phyloP scores from a whole-genome alignment of 2,113 vertebrate species.

The Alces alces region DNA sequence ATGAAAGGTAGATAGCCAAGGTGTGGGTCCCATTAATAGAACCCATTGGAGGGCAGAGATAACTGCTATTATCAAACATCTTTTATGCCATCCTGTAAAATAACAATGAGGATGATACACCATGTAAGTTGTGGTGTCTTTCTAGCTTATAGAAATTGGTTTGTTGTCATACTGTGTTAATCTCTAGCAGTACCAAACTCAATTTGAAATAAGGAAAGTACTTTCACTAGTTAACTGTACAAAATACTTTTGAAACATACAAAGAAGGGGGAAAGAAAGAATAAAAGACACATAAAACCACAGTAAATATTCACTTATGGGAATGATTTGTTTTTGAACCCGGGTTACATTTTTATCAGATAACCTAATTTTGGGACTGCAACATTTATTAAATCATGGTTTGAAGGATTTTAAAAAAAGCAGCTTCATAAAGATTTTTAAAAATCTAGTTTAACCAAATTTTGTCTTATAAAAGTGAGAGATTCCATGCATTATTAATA shows the following conservation, averaged over 20 bases:
- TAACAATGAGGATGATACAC: background rate
- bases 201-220: slow-evolving; percentile 65
- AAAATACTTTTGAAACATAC: slow-evolving; percentile 44
- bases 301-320: background rate
- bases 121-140: slow-evolving; percentile 53
- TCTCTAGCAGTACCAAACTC: slow-evolving; percentile 65
- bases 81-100: slow-evolving; percentile 56
- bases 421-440: background rate
- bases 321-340: slow-evolving; percentile 7
- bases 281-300: background rate
- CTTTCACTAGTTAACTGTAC: slow-evolving; percentile 47
- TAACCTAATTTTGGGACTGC: slow-evolving; percentile 6
- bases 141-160: slow-evolving; percentile 65
- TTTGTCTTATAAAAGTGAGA: slow-evolving; percentile 54
- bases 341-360: background rate
- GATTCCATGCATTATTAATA: slow-evolving; percentile 67
- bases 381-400: background rate
- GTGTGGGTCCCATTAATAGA: slow-evolving; percentile 54
- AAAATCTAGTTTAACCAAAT: slow-evolving; percentile 35
- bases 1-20: slow-evolving; percentile 56
- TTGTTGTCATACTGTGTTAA: slow-evolving; percentile 73
- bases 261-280: background rate
- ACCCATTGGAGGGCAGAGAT: slow-evolving; percentile 33
- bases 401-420: background rate
- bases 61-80: slow-evolving; percentile 48